phyloP scores from a whole-genome alignment of 2,113 vertebrate species.

The Rhabdornis inornatus region DNA sequence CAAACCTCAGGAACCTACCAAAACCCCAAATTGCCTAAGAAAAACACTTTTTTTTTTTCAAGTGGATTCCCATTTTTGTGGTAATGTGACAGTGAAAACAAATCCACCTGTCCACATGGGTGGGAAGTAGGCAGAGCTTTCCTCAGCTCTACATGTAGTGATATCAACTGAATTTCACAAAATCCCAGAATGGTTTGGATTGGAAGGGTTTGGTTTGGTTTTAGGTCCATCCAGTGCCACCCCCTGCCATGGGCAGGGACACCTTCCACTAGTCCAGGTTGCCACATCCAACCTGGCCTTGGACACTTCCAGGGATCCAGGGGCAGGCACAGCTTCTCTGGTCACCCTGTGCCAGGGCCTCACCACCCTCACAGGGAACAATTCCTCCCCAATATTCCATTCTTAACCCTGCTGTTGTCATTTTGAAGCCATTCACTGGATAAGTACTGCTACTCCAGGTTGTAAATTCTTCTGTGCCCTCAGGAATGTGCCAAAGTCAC shows the following conservation, averaged over 20 bases:
- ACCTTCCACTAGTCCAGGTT: rapidly evolving
- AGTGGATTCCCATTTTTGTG: neutral
- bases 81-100: neutral
- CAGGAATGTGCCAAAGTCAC: neutral
- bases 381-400: neutral
- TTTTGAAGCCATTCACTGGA: neutral
- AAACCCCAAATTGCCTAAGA: rapidly evolving
- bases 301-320: neutral
- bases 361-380: rapidly evolving
- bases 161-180: neutral
- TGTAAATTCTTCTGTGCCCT: neutral
- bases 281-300: rapidly evolving
- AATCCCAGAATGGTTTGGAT: neutral
- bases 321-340: neutral
- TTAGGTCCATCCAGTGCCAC: neutral
- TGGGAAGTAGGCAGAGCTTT: neutral
- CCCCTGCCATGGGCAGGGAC: neutral
- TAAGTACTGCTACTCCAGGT: neutral
- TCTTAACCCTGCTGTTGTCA: rapidly evolving
- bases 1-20: neutral
- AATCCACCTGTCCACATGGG: neutral
- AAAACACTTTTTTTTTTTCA: neutral
- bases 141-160: neutral
- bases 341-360: neutral
- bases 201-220: neutral